These are phyloP conservation scores for Syritta pipiens DNA, from an alignment of 2,888 invertebrate species.

Conservation along the genomic window DNA sequence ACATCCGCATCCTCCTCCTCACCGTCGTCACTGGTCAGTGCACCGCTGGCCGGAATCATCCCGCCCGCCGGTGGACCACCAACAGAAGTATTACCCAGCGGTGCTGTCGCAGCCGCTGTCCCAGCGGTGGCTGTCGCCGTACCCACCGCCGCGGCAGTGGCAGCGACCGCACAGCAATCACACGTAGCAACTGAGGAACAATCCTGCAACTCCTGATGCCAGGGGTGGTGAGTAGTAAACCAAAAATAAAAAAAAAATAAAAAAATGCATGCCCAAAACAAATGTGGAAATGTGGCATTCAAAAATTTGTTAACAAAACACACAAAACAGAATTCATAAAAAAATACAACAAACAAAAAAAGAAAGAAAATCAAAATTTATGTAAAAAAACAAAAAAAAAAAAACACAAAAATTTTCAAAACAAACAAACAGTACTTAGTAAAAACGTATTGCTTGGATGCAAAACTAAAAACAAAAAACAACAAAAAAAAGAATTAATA, in stretches of 20 bases:
- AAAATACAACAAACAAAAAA: constrained; percentile 15
- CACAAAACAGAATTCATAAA: no score
- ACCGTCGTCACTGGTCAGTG: constrained; percentile 70
- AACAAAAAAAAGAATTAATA: constrained; percentile 22
- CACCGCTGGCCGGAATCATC: constrained; percentile 56
- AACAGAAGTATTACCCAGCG: constrained; percentile 32
- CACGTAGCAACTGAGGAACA: constrained; percentile 60
- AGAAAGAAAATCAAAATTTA: constrained; percentile 34
- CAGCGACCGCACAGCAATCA: constrained; percentile 53
- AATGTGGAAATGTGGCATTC: no score
- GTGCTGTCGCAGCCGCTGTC: no score
- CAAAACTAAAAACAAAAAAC: constrained; percentile 26
- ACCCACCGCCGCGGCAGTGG: constrained; percentile 19
- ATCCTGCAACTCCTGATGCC: constrained; percentile 62
- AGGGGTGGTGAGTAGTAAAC: constrained; percentile 57
- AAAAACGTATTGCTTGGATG: constrained; percentile 48
- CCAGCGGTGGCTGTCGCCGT: no score
- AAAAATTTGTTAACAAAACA: constrained; percentile 5
- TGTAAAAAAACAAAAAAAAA: constrained; percentile 38
- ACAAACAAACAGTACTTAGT: constrained; percentile 53
- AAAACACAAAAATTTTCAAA: constrained; percentile 6
- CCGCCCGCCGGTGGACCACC: constrained; percentile 28
- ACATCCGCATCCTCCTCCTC: constrained; percentile 61
- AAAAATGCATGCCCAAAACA: neutral
- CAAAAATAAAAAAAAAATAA: neutral